Evolutionary conservation across 2,113 vertebrate species (phyloP).

Genomic region (Ginglymostoma cirratum): DNA sequence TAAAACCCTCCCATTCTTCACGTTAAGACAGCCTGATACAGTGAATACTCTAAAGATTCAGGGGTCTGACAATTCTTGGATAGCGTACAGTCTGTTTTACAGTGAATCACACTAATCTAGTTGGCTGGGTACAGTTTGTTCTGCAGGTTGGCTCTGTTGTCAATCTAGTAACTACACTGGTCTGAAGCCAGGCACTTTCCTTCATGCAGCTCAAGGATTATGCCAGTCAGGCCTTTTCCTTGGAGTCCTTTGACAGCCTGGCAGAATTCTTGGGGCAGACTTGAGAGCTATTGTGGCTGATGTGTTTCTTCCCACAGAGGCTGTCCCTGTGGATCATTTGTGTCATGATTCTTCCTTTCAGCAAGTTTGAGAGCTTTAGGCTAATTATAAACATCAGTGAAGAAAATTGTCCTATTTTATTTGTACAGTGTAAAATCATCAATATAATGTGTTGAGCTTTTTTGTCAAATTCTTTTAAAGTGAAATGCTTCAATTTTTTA

Average conservation of each 20-base stretch:
- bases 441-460: background rate
- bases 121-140: constrained; percentile 26
- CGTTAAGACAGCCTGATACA: background rate
- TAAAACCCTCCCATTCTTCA: background rate
- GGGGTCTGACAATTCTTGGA: constrained; percentile 33
- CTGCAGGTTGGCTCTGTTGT: constrained; percentile 30
- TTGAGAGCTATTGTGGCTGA: constrained; percentile 31
- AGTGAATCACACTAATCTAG: constrained; percentile 31
- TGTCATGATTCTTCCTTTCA: constrained; percentile 6
- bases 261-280: constrained; percentile 26
- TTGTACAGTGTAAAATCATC: background rate
- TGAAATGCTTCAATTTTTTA: background rate
- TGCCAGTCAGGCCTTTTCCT: constrained; percentile 32
- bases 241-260: constrained; percentile 30
- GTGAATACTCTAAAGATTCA: background rate
- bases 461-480: constrained; percentile 6
- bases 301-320: background rate
- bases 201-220: constrained; percentile 29
- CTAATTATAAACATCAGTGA: constrained; percentile 27
- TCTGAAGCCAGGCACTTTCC: constrained; percentile 26
- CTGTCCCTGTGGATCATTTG: constrained; percentile 21
- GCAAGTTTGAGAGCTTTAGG: background rate
- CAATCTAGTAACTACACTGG: constrained; percentile 31
- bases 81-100: constrained; percentile 8
- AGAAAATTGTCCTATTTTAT: background rate